Evolutionary conservation across 2,888 invertebrate species (phyloP), one percentile per base, ranked within the genome.

Genomic region (Adineta ricciae): DNA sequence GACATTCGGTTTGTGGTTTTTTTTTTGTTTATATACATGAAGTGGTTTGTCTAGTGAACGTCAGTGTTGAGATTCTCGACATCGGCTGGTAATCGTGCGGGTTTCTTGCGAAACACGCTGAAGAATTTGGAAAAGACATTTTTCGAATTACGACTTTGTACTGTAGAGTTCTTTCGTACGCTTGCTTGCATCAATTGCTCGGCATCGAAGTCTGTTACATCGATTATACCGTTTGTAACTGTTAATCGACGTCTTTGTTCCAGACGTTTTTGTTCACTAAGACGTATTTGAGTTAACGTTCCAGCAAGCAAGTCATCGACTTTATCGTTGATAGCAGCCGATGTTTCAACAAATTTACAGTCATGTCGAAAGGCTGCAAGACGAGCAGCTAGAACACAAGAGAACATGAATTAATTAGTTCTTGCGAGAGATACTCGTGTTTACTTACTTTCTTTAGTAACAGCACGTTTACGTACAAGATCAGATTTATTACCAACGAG

Each of bases 251-350:
- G 78, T 78, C 41, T 21, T n/a, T 78, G 9, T 64, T 64, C 64
- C 0, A 14, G 7, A 64, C 64, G 64, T n/a, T 78, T 41, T n/a
- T 78, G 41, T 38, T 78, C 78, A 64, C 82, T 86, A 27, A 86
- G 32, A 49, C 86, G 46, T 82, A 86, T 84, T 83, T 86, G 86
- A 52, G 84, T 86, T 14, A 86, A 36, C 27, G 84, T 84, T 46
- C 86, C 86, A 49, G 86, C 86, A 21, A 86, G 56, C 50, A 86
- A 73, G 83, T 86, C 86, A 72, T 86, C 86, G 21, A 86, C 73
- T 73, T 83, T 86, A 83, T 84, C 84, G 64, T 86, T 84, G 36
- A 86, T 84, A 21, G 86, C 86, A 8, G 78, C 86, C 36, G 86
- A 86, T 38, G 86, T 86, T 46, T 86, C 86, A 14, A 86, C 84